These are phyloP conservation scores for Phalanger gymnotis DNA, from an alignment of 2,797 vertebrate genomes.

Conservation along the genomic window DNA sequence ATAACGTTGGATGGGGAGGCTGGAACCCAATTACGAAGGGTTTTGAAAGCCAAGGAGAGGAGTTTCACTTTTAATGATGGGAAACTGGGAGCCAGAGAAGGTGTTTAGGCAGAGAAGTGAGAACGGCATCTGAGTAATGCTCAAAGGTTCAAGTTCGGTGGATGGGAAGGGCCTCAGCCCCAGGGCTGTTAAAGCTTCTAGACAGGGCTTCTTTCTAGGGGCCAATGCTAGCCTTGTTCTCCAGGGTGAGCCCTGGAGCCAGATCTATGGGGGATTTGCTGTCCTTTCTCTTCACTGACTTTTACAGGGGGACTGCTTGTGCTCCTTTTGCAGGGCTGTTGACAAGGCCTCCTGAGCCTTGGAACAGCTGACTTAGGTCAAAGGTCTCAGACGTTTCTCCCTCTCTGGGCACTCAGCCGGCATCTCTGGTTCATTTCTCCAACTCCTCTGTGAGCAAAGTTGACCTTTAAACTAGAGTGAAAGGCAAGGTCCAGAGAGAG, in stretches of 20 bases:
- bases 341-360: no score
- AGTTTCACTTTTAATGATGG: not conserved
- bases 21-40: no score
- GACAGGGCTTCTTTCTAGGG: not conserved
- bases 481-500: no score
- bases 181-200: not conserved
- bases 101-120: not conserved
- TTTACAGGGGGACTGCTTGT: not conserved
- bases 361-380: no score
- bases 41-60: not conserved
- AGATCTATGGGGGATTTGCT: not conserved
- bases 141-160: no score
- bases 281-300: not conserved
- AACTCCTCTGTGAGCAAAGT: not conserved
- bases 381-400: not conserved
- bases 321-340: not conserved
- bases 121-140: no score
- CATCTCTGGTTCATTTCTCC: not conserved
- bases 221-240: not conserved
- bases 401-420: not conserved
- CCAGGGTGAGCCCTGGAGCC: not conserved
- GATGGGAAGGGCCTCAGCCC: not conserved
- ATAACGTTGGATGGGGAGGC: not conserved
- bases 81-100: not conserved
- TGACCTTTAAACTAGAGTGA: not conserved